A percentile compares a stretch with the other conserved stretches of the same genome.
phyloP scores from a whole-genome alignment of 1,140 invertebrate genomes.

The Pachypsylla venusta region DNA sequence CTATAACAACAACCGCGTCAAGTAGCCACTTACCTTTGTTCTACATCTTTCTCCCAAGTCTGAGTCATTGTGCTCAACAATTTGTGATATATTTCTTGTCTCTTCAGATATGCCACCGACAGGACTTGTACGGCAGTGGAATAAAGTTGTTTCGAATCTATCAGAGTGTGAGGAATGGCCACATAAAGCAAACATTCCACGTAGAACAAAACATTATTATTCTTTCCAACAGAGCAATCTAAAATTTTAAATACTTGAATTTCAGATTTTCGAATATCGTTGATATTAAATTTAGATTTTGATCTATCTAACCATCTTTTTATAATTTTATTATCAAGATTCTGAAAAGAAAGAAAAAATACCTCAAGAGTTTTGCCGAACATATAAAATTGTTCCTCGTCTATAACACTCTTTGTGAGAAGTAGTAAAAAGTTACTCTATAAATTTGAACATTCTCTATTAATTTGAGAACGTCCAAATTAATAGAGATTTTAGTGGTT shows the following conservation, averaged over 20 bases:
- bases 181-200: neutral
- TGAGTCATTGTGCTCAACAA: neutral
- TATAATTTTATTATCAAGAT: too few relatives aligned
- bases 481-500: too few relatives aligned
- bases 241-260: neutral
- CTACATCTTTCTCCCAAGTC: neutral
- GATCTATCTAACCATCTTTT: neutral
- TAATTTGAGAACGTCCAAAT: too few relatives aligned
- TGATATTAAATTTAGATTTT: neutral
- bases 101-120: neutral
- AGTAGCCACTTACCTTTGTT: neutral
- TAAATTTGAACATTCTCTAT: too few relatives aligned
- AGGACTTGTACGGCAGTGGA: neutral
- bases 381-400: too few relatives aligned
- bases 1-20: too few relatives aligned
- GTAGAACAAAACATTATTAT: conserved; percentile 4
- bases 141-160: neutral
- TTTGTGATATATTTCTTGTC: conserved; percentile 4
- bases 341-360: too few relatives aligned
- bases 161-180: neutral
- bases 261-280: neutral
- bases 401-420: too few relatives aligned
- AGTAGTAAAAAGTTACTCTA: too few relatives aligned
- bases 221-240: neutral
- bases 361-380: too few relatives aligned